A percentile compares a stretch with the other conserved stretches of the same genome.
phyloP scores from a whole-genome alignment of 2,113 vertebrate species.

The Gulo gulo region DNA sequence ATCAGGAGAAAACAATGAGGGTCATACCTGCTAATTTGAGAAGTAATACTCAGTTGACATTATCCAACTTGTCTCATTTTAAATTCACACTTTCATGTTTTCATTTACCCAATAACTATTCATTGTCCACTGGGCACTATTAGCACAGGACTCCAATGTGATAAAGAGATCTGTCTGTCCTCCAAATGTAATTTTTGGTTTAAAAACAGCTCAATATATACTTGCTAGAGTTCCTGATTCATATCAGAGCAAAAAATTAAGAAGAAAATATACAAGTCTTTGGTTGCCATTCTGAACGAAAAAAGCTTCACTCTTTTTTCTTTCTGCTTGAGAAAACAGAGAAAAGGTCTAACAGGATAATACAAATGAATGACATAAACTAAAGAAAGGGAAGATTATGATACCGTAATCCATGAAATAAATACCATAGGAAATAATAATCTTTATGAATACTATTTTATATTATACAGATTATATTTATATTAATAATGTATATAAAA shows the following conservation, averaged over 20 bases:
- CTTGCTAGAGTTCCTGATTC: background rate
- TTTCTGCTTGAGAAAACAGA: background rate
- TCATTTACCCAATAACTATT: background rate
- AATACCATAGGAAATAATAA: background rate
- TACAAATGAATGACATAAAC: slow-evolving; percentile 7
- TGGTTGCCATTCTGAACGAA: background rate
- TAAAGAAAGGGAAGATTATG: background rate
- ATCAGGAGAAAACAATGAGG: too few species aligned
- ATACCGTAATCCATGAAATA: background rate
- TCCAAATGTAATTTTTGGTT: background rate
- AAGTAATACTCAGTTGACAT: background rate
- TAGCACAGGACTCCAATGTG: accelerated
- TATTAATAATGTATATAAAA: background rate
- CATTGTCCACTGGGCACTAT: accelerated
- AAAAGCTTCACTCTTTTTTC: background rate
- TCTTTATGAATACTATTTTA: background rate
- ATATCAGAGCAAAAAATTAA: background rate
- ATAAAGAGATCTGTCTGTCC: background rate
- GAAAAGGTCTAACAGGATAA: background rate
- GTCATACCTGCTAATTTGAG: background rate
- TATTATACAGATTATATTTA: background rate
- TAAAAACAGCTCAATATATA: background rate
- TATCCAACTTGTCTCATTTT: background rate
- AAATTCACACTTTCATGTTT: background rate
- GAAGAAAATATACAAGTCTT: background rate